Conservation (phyloP, 1,140 invertebrate species). For the Trichoplusia ni region DNA sequence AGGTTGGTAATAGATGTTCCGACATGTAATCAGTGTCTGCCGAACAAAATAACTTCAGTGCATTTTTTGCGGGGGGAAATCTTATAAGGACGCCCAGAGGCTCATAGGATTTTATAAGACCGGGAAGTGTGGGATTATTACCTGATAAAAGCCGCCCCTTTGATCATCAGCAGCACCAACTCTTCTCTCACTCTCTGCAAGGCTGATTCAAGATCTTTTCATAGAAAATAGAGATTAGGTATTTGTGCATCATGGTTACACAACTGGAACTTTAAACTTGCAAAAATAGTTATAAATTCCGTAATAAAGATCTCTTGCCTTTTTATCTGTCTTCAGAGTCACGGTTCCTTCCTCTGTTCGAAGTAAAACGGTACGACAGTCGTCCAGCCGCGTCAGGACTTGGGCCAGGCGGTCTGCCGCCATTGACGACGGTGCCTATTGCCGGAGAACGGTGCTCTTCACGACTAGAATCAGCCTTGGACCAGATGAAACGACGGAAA, state of each 20-base stretch:
- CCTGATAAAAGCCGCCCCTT: too few species aligned
- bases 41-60: not conserved
- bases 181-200: too few species aligned
- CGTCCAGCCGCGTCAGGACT: constrained; percentile 47
- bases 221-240: too few species aligned
- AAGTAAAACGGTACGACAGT: constrained; percentile 63
- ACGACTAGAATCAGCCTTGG: constrained; percentile 81
- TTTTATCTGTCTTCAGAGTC: constrained; percentile 57
- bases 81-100: too few species aligned
- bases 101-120: too few species aligned
- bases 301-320: not conserved
- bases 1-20: too few species aligned
- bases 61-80: not conserved
- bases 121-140: too few species aligned
- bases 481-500: constrained; percentile 81
- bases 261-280: too few species aligned
- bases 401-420: constrained; percentile 50
- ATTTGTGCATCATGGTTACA: too few species aligned
- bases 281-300: too few species aligned
- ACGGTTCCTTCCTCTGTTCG: constrained; percentile 72
- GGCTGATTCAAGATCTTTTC: too few species aligned
- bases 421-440: constrained; percentile 62
- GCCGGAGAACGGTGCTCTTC: constrained; percentile 78
- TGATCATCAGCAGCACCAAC: too few species aligned
- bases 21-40: not conserved